phyloP scores from a whole-genome alignment of 1,140 invertebrate species.

The Chlorops oryzae region DNA sequence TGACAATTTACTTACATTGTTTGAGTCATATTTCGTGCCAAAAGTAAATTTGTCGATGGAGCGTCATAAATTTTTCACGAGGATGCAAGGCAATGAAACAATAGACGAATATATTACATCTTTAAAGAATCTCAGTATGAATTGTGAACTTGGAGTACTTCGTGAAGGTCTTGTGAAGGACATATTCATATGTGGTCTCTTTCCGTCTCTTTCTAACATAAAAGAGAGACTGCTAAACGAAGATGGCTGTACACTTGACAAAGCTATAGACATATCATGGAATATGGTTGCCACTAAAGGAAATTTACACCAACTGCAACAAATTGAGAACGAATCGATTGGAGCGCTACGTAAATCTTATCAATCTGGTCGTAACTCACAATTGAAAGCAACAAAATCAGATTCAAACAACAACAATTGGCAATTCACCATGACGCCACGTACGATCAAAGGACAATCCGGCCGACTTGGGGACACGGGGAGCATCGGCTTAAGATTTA shows the following conservation, averaged over 20 bases:
- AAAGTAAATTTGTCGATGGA: constrained; percentile 26
- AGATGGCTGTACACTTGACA: not conserved
- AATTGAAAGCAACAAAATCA: no score
- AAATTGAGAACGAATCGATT: no score
- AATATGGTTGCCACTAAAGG: not conserved
- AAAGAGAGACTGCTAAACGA: constrained; percentile 6
- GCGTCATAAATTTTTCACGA: constrained; percentile 25
- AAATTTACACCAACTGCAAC: not conserved
- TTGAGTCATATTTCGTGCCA: constrained; percentile 20
- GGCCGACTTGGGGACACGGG: no score
- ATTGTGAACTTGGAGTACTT: constrained; percentile 21
- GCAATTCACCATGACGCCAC: no score
- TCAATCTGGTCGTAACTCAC: no score
- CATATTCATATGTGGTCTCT: constrained; percentile 19
- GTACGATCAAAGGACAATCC: no score
- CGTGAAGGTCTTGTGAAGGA: constrained; percentile 19
- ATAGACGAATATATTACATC: constrained; percentile 20
- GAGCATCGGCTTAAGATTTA: no score
- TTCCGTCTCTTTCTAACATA: not conserved
- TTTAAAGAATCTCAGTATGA: constrained; percentile 19
- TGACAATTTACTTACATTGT: constrained; percentile 13
- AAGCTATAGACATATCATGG: constrained; percentile 2
- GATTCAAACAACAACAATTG: no score
- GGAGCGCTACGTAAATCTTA: no score
- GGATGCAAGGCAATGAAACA: constrained; percentile 21